Evolutionary conservation across 2,888 invertebrate genomes (phyloP).

Genomic region (Coecobrya sp.): DNA sequence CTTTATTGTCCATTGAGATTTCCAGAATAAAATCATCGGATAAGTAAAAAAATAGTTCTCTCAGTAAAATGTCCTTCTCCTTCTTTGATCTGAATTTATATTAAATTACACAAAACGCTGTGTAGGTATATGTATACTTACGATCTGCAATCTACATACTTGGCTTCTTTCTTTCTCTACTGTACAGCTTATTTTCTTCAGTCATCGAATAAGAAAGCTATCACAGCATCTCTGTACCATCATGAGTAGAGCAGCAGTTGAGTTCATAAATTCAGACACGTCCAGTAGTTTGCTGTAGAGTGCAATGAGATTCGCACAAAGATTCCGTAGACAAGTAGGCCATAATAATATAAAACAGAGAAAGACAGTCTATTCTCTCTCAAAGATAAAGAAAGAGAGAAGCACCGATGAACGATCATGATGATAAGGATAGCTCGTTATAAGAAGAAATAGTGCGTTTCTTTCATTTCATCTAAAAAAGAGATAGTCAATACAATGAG

Average conservation of each 20-base stretch:
- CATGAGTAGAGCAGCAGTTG: neutral
- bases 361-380: neutral
- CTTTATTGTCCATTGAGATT: neutral
- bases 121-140: neutral
- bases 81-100: neutral
- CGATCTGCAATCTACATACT: neutral
- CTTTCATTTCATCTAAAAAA: neutral
- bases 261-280: constrained; percentile 34
- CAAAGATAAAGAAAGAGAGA: neutral
- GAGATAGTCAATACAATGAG: constrained; percentile 68
- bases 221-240: no score
- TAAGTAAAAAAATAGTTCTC: neutral
- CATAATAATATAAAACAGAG: constrained; percentile 14
- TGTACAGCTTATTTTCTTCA: neutral
- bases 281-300: neutral
- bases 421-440: constrained; percentile 28
- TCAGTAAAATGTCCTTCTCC: neutral
- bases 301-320: neutral
- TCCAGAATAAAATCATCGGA: neutral
- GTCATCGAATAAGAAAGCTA: no score
- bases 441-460: neutral
- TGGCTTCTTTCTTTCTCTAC: neutral
- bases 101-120: no score
- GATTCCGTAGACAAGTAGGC: constrained; percentile 33
- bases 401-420: neutral